A percentile compares a stretch with the other conserved stretches of the same genome.
These are phyloP conservation scores for Erythrolamprus reginae DNA, from an alignment of 2,113 vertebrate genomes.

Conservation along the genomic window DNA sequence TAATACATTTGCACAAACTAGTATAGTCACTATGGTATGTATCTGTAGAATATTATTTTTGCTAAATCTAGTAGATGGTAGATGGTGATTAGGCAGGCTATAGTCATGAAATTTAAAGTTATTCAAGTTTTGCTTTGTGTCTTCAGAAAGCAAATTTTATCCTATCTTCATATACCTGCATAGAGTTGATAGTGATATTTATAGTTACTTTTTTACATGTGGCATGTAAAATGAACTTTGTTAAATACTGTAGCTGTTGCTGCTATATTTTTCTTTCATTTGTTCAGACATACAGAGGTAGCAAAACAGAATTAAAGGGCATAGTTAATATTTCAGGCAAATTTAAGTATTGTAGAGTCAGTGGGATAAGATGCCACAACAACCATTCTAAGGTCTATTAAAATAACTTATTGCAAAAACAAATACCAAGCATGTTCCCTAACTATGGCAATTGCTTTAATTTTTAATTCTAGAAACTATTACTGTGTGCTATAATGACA, in stretches of 20 bases:
- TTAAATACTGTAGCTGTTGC: background rate
- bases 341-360: background rate
- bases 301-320: background rate
- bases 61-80: too few species aligned
- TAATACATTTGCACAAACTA: background rate
- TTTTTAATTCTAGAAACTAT: background rate
- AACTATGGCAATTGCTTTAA: slow-evolving; percentile 11
- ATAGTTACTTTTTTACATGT: background rate
- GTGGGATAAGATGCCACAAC: background rate
- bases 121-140: background rate
- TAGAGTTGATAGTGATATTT: background rate
- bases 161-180: background rate
- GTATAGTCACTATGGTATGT: background rate
- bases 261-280: background rate
- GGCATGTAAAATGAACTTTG: background rate
- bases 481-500: slow-evolving; percentile 71
- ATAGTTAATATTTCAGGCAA: background rate
- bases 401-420: background rate
- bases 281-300: background rate
- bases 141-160: background rate
- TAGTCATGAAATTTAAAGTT: background rate
- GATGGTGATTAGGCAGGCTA: background rate
- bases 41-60: background rate
- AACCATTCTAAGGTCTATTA: background rate
- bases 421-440: background rate